Conservation (phyloP, 2,113 vertebrate species). For the Tupaia tana region DNA sequence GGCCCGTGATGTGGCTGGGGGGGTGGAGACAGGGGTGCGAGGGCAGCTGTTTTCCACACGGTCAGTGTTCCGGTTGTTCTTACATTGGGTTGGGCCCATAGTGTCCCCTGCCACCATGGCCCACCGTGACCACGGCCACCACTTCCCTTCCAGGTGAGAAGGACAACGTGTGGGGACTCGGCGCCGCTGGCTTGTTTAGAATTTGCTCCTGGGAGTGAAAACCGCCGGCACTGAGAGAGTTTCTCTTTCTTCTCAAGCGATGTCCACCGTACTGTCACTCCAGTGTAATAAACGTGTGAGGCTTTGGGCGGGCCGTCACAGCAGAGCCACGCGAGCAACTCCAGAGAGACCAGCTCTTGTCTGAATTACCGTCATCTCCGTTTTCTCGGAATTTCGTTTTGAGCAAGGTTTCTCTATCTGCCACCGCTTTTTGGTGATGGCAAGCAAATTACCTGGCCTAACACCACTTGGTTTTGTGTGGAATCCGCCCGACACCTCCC, state of each 20-base stretch:
- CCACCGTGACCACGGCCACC: neutral
- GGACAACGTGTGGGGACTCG: too few relatives aligned
- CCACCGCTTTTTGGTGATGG: neutral
- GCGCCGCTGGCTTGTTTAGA: neutral
- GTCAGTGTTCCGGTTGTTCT: neutral
- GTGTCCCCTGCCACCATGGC: fast-evolving
- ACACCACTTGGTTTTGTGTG: neutral
- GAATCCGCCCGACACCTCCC: too few relatives aligned
- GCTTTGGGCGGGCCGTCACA: neutral
- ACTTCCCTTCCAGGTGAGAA: neutral
- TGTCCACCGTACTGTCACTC: neutral
- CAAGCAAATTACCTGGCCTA: neutral
- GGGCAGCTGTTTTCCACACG: fast-evolving
- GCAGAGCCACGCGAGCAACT: neutral
- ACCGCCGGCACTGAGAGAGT: neutral
- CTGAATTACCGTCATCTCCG: neutral
- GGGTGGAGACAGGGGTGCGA: neutral
- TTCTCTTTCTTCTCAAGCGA: neutral
- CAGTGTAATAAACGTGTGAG: neutral
- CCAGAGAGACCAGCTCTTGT: neutral
- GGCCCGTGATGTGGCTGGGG: neutral
- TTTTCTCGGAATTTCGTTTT: slow-evolving; percentile 11
- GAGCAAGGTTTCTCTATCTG: neutral
- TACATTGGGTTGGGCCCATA: neutral
- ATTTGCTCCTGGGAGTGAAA: neutral